A percentile compares a stretch with the other conserved stretches of the same genome.
These are phyloP conservation scores for Dexiosoma caninum DNA, from an alignment of 2,888 invertebrate genomes.

Conservation along the genomic window DNA sequence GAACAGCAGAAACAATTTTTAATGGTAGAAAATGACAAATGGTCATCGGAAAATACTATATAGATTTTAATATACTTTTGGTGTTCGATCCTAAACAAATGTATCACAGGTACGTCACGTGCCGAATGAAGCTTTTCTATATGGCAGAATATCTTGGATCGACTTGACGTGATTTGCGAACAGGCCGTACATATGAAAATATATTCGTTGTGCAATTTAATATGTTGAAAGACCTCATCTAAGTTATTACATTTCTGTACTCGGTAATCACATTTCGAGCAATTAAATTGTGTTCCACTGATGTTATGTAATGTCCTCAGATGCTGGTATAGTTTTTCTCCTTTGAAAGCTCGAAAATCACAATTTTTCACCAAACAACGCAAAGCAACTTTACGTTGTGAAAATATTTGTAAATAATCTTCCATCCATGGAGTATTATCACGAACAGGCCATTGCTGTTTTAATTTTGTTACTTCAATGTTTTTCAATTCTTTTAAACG, in stretches of 20 bases:
- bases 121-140: constrained; percentile 53
- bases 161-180: constrained; percentile 33
- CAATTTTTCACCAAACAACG: constrained; percentile 56
- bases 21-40: constrained; percentile 61
- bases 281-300: constrained; percentile 43
- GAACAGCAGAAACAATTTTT: constrained; percentile 62
- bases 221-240: constrained; percentile 56
- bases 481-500: constrained; percentile 47
- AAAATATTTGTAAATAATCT: constrained; percentile 37
- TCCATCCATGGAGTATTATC: constrained; percentile 56
- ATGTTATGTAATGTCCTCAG: constrained; percentile 24
- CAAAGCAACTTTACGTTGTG: constrained; percentile 11
- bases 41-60: constrained; percentile 51
- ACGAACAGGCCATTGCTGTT: constrained; percentile 50
- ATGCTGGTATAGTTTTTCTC: constrained; percentile 50
- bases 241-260: constrained; percentile 39
- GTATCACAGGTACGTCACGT: constrained; percentile 63
- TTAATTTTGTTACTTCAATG: constrained; percentile 34
- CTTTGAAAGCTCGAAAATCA: constrained; percentile 40
- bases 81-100: constrained; percentile 27
- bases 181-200: constrained; percentile 62
- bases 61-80: constrained; percentile 16
- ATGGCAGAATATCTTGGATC: constrained; percentile 44
- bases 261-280: constrained; percentile 52
- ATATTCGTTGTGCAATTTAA: constrained; percentile 54